Evolutionary conservation across 2,797 vertebrate species (phyloP), one percentile per base, ranked within the genome.

Genomic region (Botia kubotai): DNA sequence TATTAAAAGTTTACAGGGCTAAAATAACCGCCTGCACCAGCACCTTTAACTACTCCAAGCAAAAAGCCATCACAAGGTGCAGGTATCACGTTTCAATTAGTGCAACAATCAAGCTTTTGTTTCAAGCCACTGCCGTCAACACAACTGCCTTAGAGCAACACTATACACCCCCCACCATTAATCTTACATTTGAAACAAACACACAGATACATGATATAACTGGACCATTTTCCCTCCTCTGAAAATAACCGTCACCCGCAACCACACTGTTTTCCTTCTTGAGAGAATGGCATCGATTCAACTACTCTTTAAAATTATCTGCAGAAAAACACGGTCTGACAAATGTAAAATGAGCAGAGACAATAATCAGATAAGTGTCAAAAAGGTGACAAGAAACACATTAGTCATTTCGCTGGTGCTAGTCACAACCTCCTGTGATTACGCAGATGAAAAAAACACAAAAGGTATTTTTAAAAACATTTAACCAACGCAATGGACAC

Each of bases 51-150:
- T 76, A 84, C 80, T 84, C 73, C 19, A 17, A 57, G 81, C 62
- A 79, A 75, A 84, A 78, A 83, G 78, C 52, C 70, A 74, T 66
- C 62, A 72, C 46, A 86, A 82, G 89, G 85, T 83, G 82, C 81
- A 82, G 88, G 89, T 86, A 86, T 92, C 92, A 89, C 85, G 85
- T 94, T 94, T 92, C 92, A 93, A 89, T 90, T 89, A 89, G 83
- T 81, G 86, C 90, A 91, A 93, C 91, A 91, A 92, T 90, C 84
- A 75, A 84, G 82, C 79, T 90, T 88, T 87, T 86, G 87, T 92
- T 90, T 90, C 87, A 90, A 89, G 79, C 81, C 63, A 29, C 72
- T 81, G 87, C 89, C 89, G 88, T 85, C 86, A 87, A 82, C 84
- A 81, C 82, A 86, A 82, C 78, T 79, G 57, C 85, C 86, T 75